These are phyloP conservation scores for Calosoma granatense DNA, from an alignment of 1,140 invertebrate species.

Conservation along the genomic window DNA sequence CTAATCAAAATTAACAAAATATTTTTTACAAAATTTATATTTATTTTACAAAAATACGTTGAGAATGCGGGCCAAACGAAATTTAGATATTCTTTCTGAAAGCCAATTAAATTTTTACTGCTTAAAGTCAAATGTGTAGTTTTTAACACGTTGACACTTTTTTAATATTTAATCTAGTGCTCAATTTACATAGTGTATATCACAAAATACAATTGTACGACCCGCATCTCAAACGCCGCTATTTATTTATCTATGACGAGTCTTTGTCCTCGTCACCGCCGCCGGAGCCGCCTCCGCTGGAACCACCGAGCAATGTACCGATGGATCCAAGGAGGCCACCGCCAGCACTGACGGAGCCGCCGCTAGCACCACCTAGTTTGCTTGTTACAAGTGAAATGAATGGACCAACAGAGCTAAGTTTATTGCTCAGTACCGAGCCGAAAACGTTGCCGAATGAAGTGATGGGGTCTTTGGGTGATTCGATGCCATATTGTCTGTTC, in stretches of 20 bases:
- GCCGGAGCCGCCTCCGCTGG: conserved; percentile 16
- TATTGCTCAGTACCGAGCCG: conserved; percentile 37
- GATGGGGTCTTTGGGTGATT: conserved; percentile 38
- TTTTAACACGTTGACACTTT: too few relatives aligned
- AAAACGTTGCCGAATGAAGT: conserved; percentile 38
- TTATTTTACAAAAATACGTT: too few relatives aligned
- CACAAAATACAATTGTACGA: background rate
- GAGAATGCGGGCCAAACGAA: too few relatives aligned
- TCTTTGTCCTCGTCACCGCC: conserved; percentile 26
- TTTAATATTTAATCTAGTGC: too few relatives aligned
- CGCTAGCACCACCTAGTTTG: conserved; percentile 42
- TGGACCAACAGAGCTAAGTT: conserved; percentile 42
- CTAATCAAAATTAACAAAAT: too few relatives aligned
- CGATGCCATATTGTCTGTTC: conserved; percentile 62
- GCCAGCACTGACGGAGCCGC: conserved; percentile 37
- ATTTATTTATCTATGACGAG: background rate
- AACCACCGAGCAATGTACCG: conserved; percentile 28
- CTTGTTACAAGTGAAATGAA: conserved; percentile 47
- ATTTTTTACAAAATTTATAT: too few relatives aligned
- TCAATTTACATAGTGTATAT: too few relatives aligned
- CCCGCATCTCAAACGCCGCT: background rate
- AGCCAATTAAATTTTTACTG: too few relatives aligned
- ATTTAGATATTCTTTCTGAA: too few relatives aligned
- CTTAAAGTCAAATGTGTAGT: too few relatives aligned
- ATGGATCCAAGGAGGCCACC: conserved; percentile 37